A percentile compares a stretch with the other conserved stretches of the same genome.
Evolutionary conservation across 2,888 invertebrate genomes (phyloP).

Genomic region (Pristionchus maxplancki): DNA sequence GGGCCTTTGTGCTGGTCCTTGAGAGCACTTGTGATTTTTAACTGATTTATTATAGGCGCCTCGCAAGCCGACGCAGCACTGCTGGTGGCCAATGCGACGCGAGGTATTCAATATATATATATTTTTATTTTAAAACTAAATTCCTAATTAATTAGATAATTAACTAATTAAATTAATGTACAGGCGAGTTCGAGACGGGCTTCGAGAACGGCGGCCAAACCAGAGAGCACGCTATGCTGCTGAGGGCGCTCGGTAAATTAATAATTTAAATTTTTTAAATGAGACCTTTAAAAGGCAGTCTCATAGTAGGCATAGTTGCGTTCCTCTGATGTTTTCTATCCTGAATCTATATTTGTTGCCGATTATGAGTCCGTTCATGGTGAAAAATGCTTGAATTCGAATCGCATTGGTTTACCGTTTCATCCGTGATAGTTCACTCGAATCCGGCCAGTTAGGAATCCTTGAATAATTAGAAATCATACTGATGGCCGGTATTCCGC

Average conservation of each 20-base stretch:
- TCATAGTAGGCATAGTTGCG: too few relatives aligned
- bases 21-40: neutral
- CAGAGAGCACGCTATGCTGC: constrained; percentile 94
- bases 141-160: neutral
- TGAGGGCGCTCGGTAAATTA: constrained; percentile 84
- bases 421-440: too few relatives aligned
- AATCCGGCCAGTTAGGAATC: too few relatives aligned
- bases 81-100: constrained; percentile 93
- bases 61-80: constrained; percentile 98
- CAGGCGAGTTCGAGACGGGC: constrained; percentile 97
- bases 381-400: too few relatives aligned
- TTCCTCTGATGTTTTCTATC: too few relatives aligned
- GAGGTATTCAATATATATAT: constrained; percentile 78
- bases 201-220: constrained; percentile 99
- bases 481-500: too few relatives aligned
- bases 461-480: too few relatives aligned
- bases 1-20: neutral
- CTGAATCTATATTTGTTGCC: too few relatives aligned
- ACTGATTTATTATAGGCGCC: constrained; percentile 84
- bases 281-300: too few relatives aligned
- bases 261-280: neutral
- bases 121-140: neutral
- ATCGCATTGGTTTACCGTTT: too few relatives aligned
- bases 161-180: neutral
- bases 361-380: too few relatives aligned